Evolutionary conservation across 1,140 invertebrate genomes (phyloP).

Genomic region (Magallana gigas): DNA sequence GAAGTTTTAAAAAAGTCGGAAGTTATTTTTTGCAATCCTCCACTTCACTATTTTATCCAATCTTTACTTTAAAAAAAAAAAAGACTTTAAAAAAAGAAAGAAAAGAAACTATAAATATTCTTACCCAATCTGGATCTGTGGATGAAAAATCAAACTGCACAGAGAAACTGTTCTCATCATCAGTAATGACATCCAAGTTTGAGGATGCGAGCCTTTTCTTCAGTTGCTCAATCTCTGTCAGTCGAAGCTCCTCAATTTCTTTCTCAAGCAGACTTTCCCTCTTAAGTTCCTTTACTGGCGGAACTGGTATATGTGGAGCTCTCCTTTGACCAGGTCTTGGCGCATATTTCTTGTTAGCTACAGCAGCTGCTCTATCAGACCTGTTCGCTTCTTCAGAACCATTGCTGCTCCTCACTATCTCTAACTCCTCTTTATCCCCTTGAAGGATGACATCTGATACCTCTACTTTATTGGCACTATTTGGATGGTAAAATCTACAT

Average conservation of each 20-base stretch:
- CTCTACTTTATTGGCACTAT: background rate
- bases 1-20: no score
- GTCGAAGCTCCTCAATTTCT: slow-evolving; percentile 58
- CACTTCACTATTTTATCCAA: no score
- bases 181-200: slow-evolving; percentile 53
- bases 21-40: no score
- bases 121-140: slow-evolving; percentile 75
- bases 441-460: background rate
- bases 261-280: slow-evolving; percentile 46
- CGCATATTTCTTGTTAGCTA: background rate
- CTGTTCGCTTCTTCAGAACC: no score
- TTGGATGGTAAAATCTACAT: slow-evolving; percentile 64
- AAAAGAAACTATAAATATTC: background rate
- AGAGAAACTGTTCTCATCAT: slow-evolving; percentile 53
- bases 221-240: slow-evolving; percentile 66
- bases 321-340: background rate
- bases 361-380: background rate
- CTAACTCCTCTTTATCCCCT: background rate
- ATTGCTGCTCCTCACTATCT: background rate
- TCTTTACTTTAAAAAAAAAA: no score
- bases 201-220: slow-evolving; percentile 67
- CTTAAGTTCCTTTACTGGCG: slow-evolving; percentile 43
- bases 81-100: no score
- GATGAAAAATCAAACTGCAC: slow-evolving; percentile 63
- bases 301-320: slow-evolving; percentile 30